Base-by-base conservation (phyloP, 2,113 vertebrate genomes). In the Chloebia gouldiae region DNA sequence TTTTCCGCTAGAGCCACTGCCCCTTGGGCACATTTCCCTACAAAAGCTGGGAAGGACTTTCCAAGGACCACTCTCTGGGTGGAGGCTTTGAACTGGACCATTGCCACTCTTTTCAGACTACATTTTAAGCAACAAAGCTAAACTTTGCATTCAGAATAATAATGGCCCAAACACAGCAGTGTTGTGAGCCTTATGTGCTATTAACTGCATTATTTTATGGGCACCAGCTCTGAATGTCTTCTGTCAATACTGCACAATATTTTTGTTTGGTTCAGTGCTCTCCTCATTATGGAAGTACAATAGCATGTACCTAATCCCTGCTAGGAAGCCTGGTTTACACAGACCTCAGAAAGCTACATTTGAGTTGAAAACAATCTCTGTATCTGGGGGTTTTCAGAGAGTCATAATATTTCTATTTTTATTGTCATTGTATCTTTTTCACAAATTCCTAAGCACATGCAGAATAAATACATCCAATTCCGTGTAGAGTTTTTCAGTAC, bases 401-500 rank as follows among this genome's bases (percentile, higher is more conserved):
- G 92, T 95, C 96, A 97, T 95, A 97, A 96, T 96, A 95, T 97
- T 94, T 97, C 92, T 94, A 92, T 92, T 96, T 97, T 97, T 97
- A 91, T 95, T 97, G 70, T 96, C 93, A 94, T 66, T 81, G 28
- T 69, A 42, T 93, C 78, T 95, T 93, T 90, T 96, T 96, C 91
- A 95, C 75, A 95, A 97, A 97, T 88, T 96, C 69, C 54, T 94
- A 93, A 91, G 51, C 75, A 90, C 15, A 13, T 9, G 73, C 39
- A 93, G 88, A 95, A 96, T 94, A 97, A 97, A 97, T 93, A 90
- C 33, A 77, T 69, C 79, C 73, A 83, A 81, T 83, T 95, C 76
- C 68, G 83, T 69, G 64, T 5, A 18, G 85, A 88, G 75, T 86
- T 86, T 96, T 94, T 90, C 80, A 90, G 71, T 82, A 95, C 69